These are phyloP conservation scores for Tetragonula carbonaria DNA, from an alignment of 2,888 invertebrate species.

Conservation along the genomic window DNA sequence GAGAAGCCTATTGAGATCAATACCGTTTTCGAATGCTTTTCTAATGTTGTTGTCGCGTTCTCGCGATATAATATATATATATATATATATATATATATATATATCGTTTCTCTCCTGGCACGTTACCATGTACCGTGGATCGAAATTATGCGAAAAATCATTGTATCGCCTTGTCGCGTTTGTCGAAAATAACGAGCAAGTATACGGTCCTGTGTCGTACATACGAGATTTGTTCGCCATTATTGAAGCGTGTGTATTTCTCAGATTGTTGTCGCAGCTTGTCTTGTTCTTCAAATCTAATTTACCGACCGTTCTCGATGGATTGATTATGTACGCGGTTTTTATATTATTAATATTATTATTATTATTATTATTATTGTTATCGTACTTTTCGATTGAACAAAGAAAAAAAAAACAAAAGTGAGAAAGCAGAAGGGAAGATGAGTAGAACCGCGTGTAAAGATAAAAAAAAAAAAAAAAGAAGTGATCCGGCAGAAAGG, in stretches of 20 bases:
- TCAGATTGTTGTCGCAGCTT: background rate
- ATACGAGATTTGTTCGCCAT: background rate
- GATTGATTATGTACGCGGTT: slow-evolving; percentile 1
- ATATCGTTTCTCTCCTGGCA: background rate
- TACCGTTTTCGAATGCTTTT: background rate
- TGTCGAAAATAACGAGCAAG: slow-evolving; percentile 42
- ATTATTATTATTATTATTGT: too few species aligned
- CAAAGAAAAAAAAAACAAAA: too few species aligned
- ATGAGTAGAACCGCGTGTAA: background rate
- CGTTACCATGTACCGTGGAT: slow-evolving; percentile 18
- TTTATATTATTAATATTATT: background rate
- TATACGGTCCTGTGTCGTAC: slow-evolving; percentile 2
- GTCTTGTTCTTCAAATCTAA: background rate
- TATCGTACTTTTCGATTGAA: too few species aligned
- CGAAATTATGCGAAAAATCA: slow-evolving; percentile 9
- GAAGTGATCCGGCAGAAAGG: background rate
- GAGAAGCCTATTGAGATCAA: slow-evolving; percentile 36
- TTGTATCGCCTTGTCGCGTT: slow-evolving; percentile 44
- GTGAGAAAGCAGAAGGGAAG: background rate
- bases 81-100: too few species aligned
- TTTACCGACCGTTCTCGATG: slow-evolving; percentile 11
- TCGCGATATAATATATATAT: background rate
- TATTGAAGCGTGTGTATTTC: slow-evolving; percentile 20
- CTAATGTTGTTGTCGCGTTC: background rate
- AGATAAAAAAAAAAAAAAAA: background rate